Evolutionary conservation across 2,113 vertebrate species (phyloP).

Genomic region (Embiotoca jacksoni): DNA sequence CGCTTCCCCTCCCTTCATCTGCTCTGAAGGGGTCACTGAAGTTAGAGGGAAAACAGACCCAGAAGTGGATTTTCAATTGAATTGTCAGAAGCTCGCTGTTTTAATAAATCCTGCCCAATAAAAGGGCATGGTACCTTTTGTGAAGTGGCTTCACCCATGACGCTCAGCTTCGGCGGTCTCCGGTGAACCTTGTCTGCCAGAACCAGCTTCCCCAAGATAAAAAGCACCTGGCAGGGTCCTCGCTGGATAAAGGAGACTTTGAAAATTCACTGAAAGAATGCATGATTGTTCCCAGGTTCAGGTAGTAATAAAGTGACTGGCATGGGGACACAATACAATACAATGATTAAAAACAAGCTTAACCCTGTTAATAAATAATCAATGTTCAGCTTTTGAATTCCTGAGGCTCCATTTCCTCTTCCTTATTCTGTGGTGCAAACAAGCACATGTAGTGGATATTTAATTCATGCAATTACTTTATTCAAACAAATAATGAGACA

Average conservation of each 20-base stretch:
- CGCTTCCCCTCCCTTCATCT: conserved; percentile 24
- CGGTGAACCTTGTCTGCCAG: conserved; percentile 57
- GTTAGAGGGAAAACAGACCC: conserved; percentile 78
- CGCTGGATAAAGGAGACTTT: conserved; percentile 17
- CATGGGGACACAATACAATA: background rate
- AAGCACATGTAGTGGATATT: background rate
- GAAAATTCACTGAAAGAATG: conserved; percentile 39
- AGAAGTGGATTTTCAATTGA: conserved; percentile 77
- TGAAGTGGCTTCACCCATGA: conserved; percentile 73
- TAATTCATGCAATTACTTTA: background rate
- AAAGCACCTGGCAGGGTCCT: conserved; percentile 52
- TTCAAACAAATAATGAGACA: background rate
- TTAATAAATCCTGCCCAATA: conserved; percentile 81
- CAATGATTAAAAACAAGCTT: background rate
- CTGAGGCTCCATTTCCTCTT: background rate
- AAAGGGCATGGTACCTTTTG: conserved; percentile 78
- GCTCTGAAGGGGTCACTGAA: conserved; percentile 69
- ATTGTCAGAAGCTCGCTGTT: conserved; percentile 78
- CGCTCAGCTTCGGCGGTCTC: conserved; percentile 46
- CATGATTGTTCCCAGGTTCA: background rate
- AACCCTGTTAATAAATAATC: background rate
- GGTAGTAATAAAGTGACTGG: background rate
- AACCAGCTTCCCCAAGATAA: conserved; percentile 48
- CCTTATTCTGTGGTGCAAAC: background rate
- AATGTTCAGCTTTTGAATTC: background rate